These are phyloP conservation scores for Apeltes quadracus DNA, from an alignment of 2,113 vertebrate genomes.

Conservation along the genomic window DNA sequence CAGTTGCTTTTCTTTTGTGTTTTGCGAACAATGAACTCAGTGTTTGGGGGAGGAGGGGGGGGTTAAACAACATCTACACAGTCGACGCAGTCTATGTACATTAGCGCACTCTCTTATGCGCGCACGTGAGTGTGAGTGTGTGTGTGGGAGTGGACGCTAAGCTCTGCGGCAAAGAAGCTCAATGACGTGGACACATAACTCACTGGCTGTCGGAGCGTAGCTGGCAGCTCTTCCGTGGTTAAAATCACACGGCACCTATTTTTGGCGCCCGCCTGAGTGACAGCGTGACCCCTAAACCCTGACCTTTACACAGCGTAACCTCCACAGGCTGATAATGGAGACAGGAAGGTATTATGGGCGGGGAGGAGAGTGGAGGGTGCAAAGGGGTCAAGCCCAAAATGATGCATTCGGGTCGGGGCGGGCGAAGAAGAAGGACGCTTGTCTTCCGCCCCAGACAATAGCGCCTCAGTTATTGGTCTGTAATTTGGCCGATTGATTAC, in stretches of 20 bases:
- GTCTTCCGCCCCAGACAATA: constrained; percentile 68
- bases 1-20: constrained; percentile 58
- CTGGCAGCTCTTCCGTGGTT: constrained; percentile 58
- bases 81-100: constrained; percentile 41
- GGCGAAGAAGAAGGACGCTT: constrained; percentile 54
- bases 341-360: constrained; percentile 78
- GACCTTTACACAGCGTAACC: constrained; percentile 76
- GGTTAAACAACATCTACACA: constrained; percentile 40
- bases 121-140: constrained; percentile 24
- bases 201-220: constrained; percentile 27
- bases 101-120: constrained; percentile 20
- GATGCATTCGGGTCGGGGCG: constrained; percentile 45
- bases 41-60: constrained; percentile 38
- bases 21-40: constrained; percentile 57
- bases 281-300: constrained; percentile 63
- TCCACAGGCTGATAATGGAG: constrained; percentile 68
- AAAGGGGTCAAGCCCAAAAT: constrained; percentile 75
- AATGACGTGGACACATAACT: constrained; percentile 65
- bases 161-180: constrained; percentile 20
- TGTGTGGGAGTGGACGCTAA: constrained; percentile 16
- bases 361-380: constrained; percentile 52
- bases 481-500: constrained; percentile 72
- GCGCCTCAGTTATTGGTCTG: constrained; percentile 71
- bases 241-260: constrained; percentile 74
- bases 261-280: constrained; percentile 65